Evolutionary conservation across 2,797 vertebrate species (phyloP).

Genomic region (Mormyrus proboscirostris): DNA sequence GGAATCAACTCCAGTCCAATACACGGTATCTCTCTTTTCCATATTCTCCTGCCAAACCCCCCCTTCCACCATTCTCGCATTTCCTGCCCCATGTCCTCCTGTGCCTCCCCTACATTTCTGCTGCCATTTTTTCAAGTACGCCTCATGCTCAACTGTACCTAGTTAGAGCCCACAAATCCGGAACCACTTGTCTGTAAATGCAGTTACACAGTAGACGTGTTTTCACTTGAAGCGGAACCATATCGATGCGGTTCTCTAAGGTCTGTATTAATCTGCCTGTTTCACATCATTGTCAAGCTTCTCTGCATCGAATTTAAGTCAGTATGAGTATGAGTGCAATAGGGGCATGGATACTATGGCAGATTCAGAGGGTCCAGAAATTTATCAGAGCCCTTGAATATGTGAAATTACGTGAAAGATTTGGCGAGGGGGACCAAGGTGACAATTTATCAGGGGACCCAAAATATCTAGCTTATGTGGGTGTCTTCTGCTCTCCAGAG

Average conservation of each 20-base stretch:
- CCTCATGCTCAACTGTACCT: neutral
- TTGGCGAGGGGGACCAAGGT: neutral
- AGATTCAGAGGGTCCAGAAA: neutral
- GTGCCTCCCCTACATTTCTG: neutral
- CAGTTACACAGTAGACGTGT: neutral
- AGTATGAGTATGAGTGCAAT: neutral
- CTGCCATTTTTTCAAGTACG: neutral
- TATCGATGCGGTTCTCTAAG: neutral
- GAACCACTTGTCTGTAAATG: neutral
- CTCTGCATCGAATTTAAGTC: neutral
- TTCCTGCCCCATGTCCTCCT: neutral
- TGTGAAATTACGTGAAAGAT: neutral
- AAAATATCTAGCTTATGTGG: neutral
- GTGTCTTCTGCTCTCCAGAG: neutral
- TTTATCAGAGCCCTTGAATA: neutral
- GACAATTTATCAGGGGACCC: neutral
- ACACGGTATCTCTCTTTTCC: neutral
- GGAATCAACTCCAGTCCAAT: neutral
- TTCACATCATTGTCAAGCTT: neutral
- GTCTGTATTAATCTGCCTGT: neutral
- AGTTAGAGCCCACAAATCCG: neutral
- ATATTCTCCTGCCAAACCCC: neutral
- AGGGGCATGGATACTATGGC: neutral
- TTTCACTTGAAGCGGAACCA: neutral
- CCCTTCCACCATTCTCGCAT: neutral